Base-by-base conservation (phyloP, 2,888 invertebrate species). In the Dastarcus helophoroides region DNA sequence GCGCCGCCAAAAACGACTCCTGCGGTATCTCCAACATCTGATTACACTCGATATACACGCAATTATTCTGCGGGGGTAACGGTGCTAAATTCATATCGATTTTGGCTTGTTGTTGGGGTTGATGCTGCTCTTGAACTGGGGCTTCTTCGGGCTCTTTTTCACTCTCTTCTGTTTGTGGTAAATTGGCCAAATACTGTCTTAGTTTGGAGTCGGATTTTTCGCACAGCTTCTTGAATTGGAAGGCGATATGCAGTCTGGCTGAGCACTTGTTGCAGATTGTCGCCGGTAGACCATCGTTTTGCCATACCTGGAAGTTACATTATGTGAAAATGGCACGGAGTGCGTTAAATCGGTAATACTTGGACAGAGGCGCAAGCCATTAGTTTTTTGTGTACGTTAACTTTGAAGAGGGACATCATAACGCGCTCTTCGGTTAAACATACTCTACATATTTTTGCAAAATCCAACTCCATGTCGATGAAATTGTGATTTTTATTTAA, bases 211-310 rank as follows among this genome's bases (percentile, higher is more conserved):
- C 64, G n/a, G 60, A 60, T 40, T 58, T 60, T 43, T 65, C 62
- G 40, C 64, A 64, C 35, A 53, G 56, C 40, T 60, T 64, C 43
- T 64, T 65, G 42, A 65, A 64, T 38, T 64, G 63, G 43, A 58
- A 64, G 2, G 63, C 56, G 35, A 64, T 60, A 39, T 64, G 61
- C 9, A 65, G 43, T 43, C 61, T 62, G 2, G 60, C 58, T 14
- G 58, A 57, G 45, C 65, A 65, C 46, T 60, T 62, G 30, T 61
- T 58, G 40, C 65, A 65, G 29, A 65, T 63, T 46, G 62, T 60
- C 12, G 52, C 42, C 11, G 65, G 64, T 17, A 66, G 40, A 17
- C 60, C 58, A 44, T 66, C 65, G 39, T 62, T 62, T 44, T 60
- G 63, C 63, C 62, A 62, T 9, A 64, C 64, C 64, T 65, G 31